phyloP scores from a whole-genome alignment of 2,888 invertebrate genomes.

The Leistus spinibarbis region DNA sequence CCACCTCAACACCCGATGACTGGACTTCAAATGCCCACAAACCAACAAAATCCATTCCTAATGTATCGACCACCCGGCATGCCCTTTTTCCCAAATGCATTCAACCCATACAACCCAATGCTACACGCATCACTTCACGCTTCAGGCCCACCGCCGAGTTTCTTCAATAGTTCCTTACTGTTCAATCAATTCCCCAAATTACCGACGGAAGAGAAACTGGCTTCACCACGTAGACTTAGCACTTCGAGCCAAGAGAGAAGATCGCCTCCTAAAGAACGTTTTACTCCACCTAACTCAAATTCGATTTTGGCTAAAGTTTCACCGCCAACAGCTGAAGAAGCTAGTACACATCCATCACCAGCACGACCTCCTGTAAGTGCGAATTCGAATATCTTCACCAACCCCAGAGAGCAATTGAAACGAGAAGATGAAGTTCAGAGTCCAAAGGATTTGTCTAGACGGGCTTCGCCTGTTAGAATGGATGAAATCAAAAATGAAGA shows the following conservation, averaged over 20 bases:
- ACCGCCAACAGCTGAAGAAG: conserved; percentile 71
- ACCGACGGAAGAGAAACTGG: conserved; percentile 61
- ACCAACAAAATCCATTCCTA: conserved; percentile 64
- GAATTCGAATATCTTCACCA: conserved; percentile 46
- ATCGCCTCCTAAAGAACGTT: conserved; percentile 57
- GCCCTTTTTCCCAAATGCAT: conserved; percentile 69
- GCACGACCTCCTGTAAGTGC: conserved; percentile 61
- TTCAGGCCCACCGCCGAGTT: conserved; percentile 60
- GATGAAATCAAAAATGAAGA: conserved; percentile 48
- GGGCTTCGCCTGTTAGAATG: conserved; percentile 55
- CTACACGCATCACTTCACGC: conserved; percentile 63
- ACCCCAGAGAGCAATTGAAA: conserved; percentile 49
- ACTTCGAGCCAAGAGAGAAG: conserved; percentile 47
- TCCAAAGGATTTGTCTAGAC: conserved; percentile 51
- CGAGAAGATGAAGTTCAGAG: conserved; percentile 48
- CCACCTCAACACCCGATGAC: conserved; percentile 50
- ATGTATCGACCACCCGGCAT: conserved; percentile 71
- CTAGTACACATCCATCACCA: conserved; percentile 69
- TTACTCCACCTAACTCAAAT: conserved; percentile 60
- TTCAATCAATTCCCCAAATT: conserved; percentile 62
- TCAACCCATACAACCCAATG: conserved; percentile 56
- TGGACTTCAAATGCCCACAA: conserved; percentile 52
- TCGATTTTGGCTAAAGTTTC: conserved; percentile 63
- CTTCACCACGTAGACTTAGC: conserved; percentile 53
- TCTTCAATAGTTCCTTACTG: conserved; percentile 66